Conservation (phyloP, 2,797 vertebrate genomes). For the Telmatherina bonti region DNA sequence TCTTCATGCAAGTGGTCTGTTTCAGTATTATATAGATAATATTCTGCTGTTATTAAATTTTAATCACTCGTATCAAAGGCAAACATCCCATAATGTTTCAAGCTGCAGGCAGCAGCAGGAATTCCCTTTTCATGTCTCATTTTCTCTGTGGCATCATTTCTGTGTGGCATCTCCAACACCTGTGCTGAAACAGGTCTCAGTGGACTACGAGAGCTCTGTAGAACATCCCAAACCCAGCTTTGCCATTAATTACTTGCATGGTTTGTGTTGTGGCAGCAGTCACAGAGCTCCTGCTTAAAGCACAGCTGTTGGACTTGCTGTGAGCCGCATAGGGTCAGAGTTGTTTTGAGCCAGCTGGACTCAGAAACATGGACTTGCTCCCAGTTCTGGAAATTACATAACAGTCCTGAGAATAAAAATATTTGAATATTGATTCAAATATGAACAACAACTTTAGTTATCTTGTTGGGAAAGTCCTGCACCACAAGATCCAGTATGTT, state of each 20-base stretch:
- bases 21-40: too few species aligned
- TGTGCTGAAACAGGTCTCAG: constrained; percentile 26
- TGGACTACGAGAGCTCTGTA: constrained; percentile 30
- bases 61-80: too few species aligned
- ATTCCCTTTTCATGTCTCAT: constrained; percentile 14
- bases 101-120: constrained; percentile 11
- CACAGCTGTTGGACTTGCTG: neutral
- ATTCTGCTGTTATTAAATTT: too few species aligned
- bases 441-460: constrained; percentile 25
- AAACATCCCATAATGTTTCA: neutral
- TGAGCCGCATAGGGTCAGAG: neutral
- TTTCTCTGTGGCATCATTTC: constrained; percentile 27
- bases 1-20: too few species aligned
- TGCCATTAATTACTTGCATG: constrained; percentile 17
- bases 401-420: constrained; percentile 23
- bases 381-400: constrained; percentile 25
- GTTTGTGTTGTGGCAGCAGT: constrained; percentile 31
- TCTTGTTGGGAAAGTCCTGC: constrained; percentile 18
- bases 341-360: constrained; percentile 26
- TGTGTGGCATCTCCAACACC: constrained; percentile 27
- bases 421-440: constrained; percentile 48
- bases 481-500: constrained; percentile 20
- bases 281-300: constrained; percentile 20
- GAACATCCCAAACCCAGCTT: constrained; percentile 26
- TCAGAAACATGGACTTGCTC: neutral